Base-by-base conservation (phyloP, 1,140 invertebrate species). In the Chrysomallon squamiferum region DNA sequence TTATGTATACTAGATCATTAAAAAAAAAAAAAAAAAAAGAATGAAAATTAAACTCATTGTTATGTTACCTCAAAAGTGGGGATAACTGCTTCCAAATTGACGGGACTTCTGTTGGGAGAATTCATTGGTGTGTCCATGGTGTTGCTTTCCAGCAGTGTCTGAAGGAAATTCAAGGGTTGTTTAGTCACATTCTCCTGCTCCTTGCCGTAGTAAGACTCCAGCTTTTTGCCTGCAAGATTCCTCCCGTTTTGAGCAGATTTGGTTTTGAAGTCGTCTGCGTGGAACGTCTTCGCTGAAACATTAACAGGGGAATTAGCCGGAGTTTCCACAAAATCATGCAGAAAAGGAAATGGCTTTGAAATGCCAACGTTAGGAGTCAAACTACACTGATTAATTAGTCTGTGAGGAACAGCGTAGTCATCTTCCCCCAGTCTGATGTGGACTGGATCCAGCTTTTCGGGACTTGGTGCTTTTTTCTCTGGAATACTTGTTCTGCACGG, bases 241-340 rank as follows among this genome's bases (percentile, higher is more conserved):
- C n/a, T n/a, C 15, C 35, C 35, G 15, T 3, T 25, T 15, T 56
- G 52, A 5, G 6, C 11, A 38, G 35, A 7, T 5, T 38, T 15
- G 15, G 15, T 7, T 38, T 15, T 38, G 35, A 15, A 38, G 35
- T 5, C 35, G 15, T 15, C 35, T 7, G 35, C 6, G 15, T 38
- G 35, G 35, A 7, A 7, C 35, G 15, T 54, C 50, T 30, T 54
- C 15, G 50, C 22, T 54, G 58, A 25, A 43, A 59, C 32, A 25
- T 35, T 38, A 25, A 59, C 29, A 9, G 58, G 58, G 32, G 58
- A 59, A 43, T 59, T 59, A 22, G 58, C 58, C n/a, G 58, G 58
- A 20, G 58, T 59, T 20, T 59, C 58, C 3, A 38, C 32, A 20
- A 59, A 25, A 20, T 38, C 18, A 13, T 15, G 22, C 22, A 43